Conservation (phyloP, 2,888 invertebrate species). For the Acleris sparsana region DNA sequence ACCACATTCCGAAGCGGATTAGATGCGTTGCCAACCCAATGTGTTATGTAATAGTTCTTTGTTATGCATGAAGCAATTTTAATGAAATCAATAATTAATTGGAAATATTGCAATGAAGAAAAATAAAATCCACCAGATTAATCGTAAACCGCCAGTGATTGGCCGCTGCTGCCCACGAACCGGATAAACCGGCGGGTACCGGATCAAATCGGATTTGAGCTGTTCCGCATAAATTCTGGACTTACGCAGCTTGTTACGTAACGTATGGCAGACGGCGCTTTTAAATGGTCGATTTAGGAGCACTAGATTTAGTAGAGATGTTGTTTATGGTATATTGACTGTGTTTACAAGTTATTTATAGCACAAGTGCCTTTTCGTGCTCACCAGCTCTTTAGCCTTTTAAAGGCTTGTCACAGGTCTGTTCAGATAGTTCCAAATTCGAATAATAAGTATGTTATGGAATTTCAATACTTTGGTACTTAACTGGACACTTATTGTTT, state of each 20-base stretch:
- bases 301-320: background rate
- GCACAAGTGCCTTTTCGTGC: too few relatives aligned
- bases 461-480: too few relatives aligned
- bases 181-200: background rate
- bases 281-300: conserved; percentile 4
- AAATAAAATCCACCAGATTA: conserved; percentile 1
- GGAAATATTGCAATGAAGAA: background rate
- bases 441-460: too few relatives aligned
- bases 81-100: too few relatives aligned
- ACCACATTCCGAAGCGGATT: too few relatives aligned
- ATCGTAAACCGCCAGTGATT: conserved; percentile 2
- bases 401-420: too few relatives aligned
- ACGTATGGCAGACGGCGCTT: conserved; percentile 6
- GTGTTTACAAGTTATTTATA: background rate
- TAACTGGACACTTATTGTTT: too few relatives aligned
- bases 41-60: too few relatives aligned
- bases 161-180: background rate
- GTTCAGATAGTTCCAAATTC: too few relatives aligned
- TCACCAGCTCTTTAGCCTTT: too few relatives aligned
- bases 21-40: too few relatives aligned
- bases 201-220: conserved; percentile 12
- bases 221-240: conserved; percentile 6
- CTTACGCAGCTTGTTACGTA: conserved; percentile 9
- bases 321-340: background rate
- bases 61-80: too few relatives aligned